These are phyloP conservation scores for Felis chaus DNA, from an alignment of 2,113 vertebrate species.

Conservation along the genomic window DNA sequence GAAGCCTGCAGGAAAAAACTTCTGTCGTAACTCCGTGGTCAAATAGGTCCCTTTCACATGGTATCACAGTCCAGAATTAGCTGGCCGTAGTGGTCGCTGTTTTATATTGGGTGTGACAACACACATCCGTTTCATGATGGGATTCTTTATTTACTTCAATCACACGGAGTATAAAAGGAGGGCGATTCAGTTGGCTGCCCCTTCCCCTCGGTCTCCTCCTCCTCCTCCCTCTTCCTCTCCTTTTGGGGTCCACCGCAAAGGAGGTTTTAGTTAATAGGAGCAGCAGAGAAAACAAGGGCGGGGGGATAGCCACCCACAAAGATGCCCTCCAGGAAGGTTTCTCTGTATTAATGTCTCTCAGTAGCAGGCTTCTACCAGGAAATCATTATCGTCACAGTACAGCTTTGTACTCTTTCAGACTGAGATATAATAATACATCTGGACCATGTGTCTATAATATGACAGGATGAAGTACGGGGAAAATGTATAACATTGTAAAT, in stretches of 20 bases:
- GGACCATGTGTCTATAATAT: slow-evolving; percentile 60
- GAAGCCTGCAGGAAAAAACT: neutral
- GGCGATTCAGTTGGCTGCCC: neutral
- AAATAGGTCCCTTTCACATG: slow-evolving; percentile 24
- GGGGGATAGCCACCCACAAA: too few relatives aligned
- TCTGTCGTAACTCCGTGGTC: neutral
- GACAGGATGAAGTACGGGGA: neutral
- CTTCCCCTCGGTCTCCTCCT: neutral
- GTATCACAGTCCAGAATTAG: neutral
- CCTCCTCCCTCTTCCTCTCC: neutral
- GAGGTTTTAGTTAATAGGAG: slow-evolving; percentile 65
- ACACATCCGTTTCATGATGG: neutral
- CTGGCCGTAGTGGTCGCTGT: slow-evolving; percentile 53
- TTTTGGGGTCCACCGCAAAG: slow-evolving; percentile 32
- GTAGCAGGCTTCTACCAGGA: slow-evolving; percentile 64
- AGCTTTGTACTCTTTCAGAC: neutral
- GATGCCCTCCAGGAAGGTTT: slow-evolving; percentile 56
- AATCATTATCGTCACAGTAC: slow-evolving; percentile 64
- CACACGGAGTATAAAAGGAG: neutral
- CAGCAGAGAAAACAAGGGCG: neutral
- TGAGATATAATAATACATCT: slow-evolving; percentile 74
- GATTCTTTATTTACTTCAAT: slow-evolving; percentile 27
- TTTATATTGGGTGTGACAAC: slow-evolving; percentile 37
- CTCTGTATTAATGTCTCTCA: slow-evolving; percentile 51
- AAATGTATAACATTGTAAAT: slow-evolving; percentile 14